Base-by-base conservation (phyloP, 2,113 vertebrate species). In the Pollimyrus isidori region DNA sequence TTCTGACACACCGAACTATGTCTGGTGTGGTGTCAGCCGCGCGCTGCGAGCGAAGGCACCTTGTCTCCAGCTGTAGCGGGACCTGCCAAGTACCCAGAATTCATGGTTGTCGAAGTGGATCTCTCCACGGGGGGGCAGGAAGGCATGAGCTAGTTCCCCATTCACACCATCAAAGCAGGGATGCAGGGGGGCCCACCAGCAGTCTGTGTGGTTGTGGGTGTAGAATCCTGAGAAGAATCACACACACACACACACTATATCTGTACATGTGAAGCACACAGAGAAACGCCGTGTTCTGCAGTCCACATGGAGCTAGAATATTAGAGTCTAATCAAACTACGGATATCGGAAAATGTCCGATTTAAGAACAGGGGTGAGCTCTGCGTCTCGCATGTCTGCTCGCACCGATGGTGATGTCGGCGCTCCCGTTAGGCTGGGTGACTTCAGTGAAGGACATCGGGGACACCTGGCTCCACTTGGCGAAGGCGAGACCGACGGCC, bases 81-180 rank as follows among this genome's bases (percentile, higher is more conserved):
- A 96, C 92, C 94, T 96, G 1, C 97, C 97, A 0, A 97, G 95
- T 88, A 97, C 95, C 97, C 97, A 97, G 93, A 96, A 96, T 93
- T 97, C 97, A 4, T 97, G 96, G 91, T 97, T 97, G 92, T 97
- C 97, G 1, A 97, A 97, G 92, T 97, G 97, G 89, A 97, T 97
- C 87, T 97, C 96, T 1, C 96, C 97, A 0, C 94, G 92, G 0
- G 97, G 96, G 0, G 96, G 97, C 52, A 97, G 94, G 93, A 97
- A 97, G 83, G 97, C 96, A 0, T 97, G 97, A 2, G 96, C 96
- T 90, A 97, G 91, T 90, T 97, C 97, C 0, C 97, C 96, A 0
- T 97, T 96, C 69, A 96, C 92, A 0, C 97, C 97, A 0, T 97
- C 96, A 2, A 97, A 97, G 90, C 97, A 97, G 0, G 96, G 97